Percentiles rank a stretch among this genome's conserved stretches.
phyloP scores from a whole-genome alignment of 2,113 vertebrate genomes.

The Stegostoma tigrinum region DNA sequence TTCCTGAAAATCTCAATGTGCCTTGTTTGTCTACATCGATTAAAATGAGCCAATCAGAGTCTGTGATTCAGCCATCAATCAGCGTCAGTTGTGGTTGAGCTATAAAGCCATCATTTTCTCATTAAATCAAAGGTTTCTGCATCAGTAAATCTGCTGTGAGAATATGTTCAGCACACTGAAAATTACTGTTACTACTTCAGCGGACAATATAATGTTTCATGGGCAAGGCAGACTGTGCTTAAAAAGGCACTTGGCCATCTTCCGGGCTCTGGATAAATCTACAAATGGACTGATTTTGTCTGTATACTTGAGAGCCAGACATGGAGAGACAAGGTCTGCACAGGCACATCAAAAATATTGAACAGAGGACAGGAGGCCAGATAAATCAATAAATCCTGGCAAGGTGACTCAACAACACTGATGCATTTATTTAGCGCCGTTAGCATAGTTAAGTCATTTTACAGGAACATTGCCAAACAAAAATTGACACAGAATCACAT shows the following conservation, averaged over 20 bases:
- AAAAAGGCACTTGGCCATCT: not conserved
- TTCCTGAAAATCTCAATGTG: not conserved
- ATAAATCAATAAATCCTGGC: not conserved
- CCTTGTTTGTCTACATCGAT: not conserved
- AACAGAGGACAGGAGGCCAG: not conserved
- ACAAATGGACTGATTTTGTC: not conserved
- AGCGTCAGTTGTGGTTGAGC: not conserved
- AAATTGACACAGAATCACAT: not conserved
- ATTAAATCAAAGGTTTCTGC: not conserved
- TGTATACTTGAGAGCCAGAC: not conserved
- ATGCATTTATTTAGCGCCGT: not conserved
- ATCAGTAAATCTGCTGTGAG: not conserved
- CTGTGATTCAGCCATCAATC: not conserved
- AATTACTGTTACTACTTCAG: constrained; percentile 7
- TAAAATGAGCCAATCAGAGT: not conserved
- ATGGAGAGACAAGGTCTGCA: not conserved
- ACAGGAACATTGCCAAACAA: too few species aligned
- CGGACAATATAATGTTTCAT: not conserved
- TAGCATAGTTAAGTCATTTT: not conserved
- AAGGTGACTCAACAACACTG: not conserved
- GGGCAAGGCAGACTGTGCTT: not conserved
- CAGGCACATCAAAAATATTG: not conserved
- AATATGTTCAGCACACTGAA: not conserved
- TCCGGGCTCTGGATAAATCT: not conserved
- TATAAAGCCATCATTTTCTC: not conserved